Evolutionary conservation across 2,888 invertebrate genomes (phyloP).

Genomic region (Stenodera caucasica): DNA sequence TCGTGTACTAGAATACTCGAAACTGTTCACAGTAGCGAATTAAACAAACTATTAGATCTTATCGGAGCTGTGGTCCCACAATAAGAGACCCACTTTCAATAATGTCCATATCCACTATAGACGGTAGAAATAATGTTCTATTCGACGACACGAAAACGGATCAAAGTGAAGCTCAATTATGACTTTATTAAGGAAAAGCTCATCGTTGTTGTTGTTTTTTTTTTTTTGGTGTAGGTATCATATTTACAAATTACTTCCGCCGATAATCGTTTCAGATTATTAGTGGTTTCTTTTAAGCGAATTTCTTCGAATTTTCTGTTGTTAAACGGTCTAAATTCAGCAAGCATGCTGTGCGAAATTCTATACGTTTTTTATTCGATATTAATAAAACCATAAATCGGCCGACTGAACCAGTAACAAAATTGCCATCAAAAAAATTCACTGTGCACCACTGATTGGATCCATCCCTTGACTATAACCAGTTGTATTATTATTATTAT

Average conservation of each 20-base stretch:
- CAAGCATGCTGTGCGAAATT: slow-evolving; percentile 7
- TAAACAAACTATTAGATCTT: slow-evolving; percentile 1
- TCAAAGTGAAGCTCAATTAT: no score
- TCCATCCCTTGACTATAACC: neutral
- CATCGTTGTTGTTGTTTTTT: no score
- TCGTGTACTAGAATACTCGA: neutral
- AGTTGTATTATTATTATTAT: no score
- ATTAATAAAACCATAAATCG: slow-evolving; percentile 2
- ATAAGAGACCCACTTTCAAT: neutral
- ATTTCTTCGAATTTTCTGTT: neutral
- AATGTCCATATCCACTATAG: no score
- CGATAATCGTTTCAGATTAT: neutral
- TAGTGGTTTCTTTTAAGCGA: neutral
- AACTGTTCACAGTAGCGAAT: slow-evolving; percentile 7
- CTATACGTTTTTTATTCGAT: neutral
- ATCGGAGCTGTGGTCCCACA: neutral
- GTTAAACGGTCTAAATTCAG: neutral
- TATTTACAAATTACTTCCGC: neutral
- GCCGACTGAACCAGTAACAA: slow-evolving; percentile 13
- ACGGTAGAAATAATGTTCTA: no score
- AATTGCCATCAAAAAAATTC: slow-evolving; percentile 27
- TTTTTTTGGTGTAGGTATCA: neutral
- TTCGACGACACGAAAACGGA: no score
- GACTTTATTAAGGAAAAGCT: neutral
- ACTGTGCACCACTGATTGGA: slow-evolving; percentile 39